Evolutionary conservation across 2,113 vertebrate species (phyloP), one percentile per base, ranked within the genome.

Genomic region (Accipiter virgatus): DNA sequence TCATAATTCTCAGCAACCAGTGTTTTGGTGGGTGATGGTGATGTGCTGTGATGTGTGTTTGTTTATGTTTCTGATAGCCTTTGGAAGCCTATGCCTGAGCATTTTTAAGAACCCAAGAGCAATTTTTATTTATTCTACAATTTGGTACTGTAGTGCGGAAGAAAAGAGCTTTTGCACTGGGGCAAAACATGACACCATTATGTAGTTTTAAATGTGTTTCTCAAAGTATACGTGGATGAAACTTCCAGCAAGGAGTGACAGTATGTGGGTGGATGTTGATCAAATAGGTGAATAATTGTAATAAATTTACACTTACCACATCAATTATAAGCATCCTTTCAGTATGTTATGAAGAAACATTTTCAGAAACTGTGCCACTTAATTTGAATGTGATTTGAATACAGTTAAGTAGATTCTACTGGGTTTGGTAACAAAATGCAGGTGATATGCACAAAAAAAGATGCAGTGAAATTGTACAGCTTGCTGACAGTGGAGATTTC

Each of bases 61-160:
- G 36, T 73, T 97, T 95, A 52, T 63, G 29, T 90, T 91, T 90
- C 73, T 84, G 34, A 32, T 36, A 45, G 84, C 31, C 78, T 95
- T 90, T 92, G 84, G 71, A 95, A 95, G 61, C 29, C 32, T 47
- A 19, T 67, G n/a, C 52, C 77, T 63, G 70, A 66, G 38, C 38
- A n/a, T 89, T 97, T 91, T 86, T 94, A 72, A 73, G 61, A 94
- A 48, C n/a, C 9, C 58, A 88, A 86, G 55, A 81, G 53, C 61
- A 38, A 23, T 80, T 96, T 94, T 94, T 93, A 40, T 95, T 96
- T 96, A 72, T 92, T 97, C 84, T 92, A 40, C 32, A 61, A 56
- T 82, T 93, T 80, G 61, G 63, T 91, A 66, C 47, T 56, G 45
- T 48, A 55, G 17, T 56, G 21, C 18, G 38, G 31, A 79, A 83